phyloP scores from a whole-genome alignment of 2,113 vertebrate genomes.

The Mastomys natalensis region DNA sequence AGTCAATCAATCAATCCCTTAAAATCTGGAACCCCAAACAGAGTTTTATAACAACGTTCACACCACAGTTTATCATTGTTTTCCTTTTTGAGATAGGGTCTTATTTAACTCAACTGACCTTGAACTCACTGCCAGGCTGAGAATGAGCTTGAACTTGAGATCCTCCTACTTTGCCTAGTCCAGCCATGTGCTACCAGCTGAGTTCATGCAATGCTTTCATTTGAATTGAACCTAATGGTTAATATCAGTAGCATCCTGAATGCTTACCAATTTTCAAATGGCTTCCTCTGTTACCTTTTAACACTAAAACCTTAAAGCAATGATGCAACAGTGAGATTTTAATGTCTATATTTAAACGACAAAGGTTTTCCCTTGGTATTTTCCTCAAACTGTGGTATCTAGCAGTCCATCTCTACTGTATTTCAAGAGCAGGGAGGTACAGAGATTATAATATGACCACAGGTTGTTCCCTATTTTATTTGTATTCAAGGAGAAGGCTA shows the following conservation, averaged over 20 bases:
- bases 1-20: neutral
- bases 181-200: neutral
- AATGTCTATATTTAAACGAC: neutral
- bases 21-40: neutral
- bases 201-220: no score
- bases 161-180: neutral
- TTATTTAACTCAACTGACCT: neutral
- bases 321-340: neutral
- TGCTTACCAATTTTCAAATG: constrained; percentile 7
- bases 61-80: neutral
- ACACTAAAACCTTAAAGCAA: neutral
- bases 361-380: neutral
- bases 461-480: constrained; percentile 38
- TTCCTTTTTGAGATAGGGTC: neutral
- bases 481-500: neutral
- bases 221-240: neutral
- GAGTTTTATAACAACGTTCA: neutral
- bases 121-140: neutral
- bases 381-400: neutral
- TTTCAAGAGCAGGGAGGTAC: neutral
- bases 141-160: neutral
- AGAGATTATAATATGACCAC: constrained; percentile 31
- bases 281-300: neutral
- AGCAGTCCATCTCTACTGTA: neutral
- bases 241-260: neutral